phyloP scores from a whole-genome alignment of 2,888 invertebrate genomes.

The Nymphalis polychloros region DNA sequence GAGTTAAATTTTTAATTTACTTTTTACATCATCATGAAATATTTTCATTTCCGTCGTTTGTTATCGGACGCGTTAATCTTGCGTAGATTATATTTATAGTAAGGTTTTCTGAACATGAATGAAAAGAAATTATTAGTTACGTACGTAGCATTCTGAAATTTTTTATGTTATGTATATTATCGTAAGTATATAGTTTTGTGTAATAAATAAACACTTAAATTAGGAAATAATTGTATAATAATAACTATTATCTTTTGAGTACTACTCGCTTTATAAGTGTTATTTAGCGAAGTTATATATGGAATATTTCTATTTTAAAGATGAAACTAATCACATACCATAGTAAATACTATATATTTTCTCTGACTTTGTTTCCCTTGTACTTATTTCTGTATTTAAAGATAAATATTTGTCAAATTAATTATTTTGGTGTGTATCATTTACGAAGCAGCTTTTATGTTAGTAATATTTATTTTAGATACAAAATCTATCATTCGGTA shows the following conservation, averaged over 20 bases:
- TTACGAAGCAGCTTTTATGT: too few species aligned
- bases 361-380: neutral
- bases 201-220: conserved; percentile 40
- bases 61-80: conserved; percentile 37
- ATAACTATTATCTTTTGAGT: conserved; percentile 36
- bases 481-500: too few species aligned
- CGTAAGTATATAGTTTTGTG: conserved; percentile 14
- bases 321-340: neutral
- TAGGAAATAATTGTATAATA: conserved; percentile 34
- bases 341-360: neutral
- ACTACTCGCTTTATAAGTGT: conserved; percentile 33
- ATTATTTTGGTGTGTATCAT: too few species aligned
- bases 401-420: too few species aligned
- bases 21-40: conserved; percentile 37
- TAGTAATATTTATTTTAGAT: too few species aligned
- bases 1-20: conserved; percentile 29
- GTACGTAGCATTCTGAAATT: conserved; percentile 13
- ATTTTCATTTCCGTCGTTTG: conserved; percentile 37
- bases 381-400: too few species aligned
- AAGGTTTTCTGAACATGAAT: conserved; percentile 37
- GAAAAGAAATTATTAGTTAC: conserved; percentile 32
- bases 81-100: conserved; percentile 18
- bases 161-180: conserved; percentile 15
- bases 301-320: conserved; percentile 40
- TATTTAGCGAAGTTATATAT: conserved; percentile 41